phyloP scores from a whole-genome alignment of 1,140 invertebrate species.

The Notospermus geniculatus region DNA sequence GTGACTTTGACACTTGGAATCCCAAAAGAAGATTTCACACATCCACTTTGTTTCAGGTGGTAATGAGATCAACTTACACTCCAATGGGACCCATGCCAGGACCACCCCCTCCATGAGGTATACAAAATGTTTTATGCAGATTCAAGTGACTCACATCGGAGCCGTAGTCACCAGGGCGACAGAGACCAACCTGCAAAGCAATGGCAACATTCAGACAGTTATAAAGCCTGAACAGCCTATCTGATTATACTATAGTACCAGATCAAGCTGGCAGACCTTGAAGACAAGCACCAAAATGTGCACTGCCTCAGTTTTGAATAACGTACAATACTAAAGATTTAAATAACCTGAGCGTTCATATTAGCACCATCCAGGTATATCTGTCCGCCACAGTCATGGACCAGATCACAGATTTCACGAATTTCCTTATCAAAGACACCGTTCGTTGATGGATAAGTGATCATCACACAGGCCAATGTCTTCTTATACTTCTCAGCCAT shows the following conservation, averaged over 20 bases:
- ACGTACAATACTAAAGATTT: too few relatives aligned
- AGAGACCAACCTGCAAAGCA: constrained; percentile 70
- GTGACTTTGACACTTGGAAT: too few relatives aligned
- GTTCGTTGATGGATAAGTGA: constrained; percentile 98
- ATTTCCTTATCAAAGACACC: constrained; percentile 97
- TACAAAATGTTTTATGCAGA: constrained; percentile 96
- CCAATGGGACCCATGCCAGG: constrained; percentile 96
- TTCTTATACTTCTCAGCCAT: constrained; percentile 73
- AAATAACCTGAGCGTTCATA: constrained; percentile 99
- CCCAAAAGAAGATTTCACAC: too few relatives aligned
- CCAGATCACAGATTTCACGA: constrained; percentile 84
- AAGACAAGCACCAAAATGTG: too few relatives aligned
- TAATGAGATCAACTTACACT: constrained; percentile 69
- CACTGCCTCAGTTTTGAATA: too few relatives aligned
- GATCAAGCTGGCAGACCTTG: too few relatives aligned
- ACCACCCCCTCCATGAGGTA: constrained; percentile 95
- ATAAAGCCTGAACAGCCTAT: too few relatives aligned
- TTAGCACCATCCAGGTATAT: constrained; percentile 99
- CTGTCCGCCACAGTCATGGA: constrained; percentile 92
- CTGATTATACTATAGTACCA: too few relatives aligned
- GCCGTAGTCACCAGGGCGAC: constrained; percentile 95
- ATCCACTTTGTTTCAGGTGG: too few relatives aligned
- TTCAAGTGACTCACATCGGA: constrained; percentile 98
- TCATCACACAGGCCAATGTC: constrained; percentile 94
- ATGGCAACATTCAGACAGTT: too few relatives aligned